Evolutionary conservation across 2,888 invertebrate species (phyloP).

Genomic region (Exephanes ischioxanthus): DNA sequence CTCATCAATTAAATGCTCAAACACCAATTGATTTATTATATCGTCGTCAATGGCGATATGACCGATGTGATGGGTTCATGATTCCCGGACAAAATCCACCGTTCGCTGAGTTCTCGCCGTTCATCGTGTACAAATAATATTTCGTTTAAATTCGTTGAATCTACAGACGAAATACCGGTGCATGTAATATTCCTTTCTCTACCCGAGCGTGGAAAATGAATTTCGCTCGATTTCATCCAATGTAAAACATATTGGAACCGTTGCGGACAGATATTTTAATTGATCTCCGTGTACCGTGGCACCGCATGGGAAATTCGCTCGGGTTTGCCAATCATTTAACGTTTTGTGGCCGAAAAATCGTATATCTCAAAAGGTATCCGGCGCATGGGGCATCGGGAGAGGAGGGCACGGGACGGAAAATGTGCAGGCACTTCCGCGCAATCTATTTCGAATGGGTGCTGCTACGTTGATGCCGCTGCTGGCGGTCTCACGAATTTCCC

Average conservation of each 20-base stretch:
- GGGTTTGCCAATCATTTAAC: slow-evolving; percentile 51
- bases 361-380: not conserved
- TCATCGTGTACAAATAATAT: not conserved
- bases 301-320: not conserved
- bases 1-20: slow-evolving; percentile 62
- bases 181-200: not conserved
- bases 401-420: slow-evolving; percentile 19
- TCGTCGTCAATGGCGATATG: not conserved
- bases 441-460: slow-evolving; percentile 61
- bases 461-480: slow-evolving; percentile 2
- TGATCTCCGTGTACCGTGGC: not conserved
- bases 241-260: not conserved
- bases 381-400: not conserved
- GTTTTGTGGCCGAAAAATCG: slow-evolving; percentile 58
- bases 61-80: slow-evolving; percentile 1
- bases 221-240: not conserved
- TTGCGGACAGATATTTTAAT: slow-evolving; percentile 17
- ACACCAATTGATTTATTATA: slow-evolving; percentile 42
- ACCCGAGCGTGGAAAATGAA: not conserved
- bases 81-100: not conserved
- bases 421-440: slow-evolving; percentile 56
- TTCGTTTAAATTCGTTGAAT: not conserved
- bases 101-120: not conserved
- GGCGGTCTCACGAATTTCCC: slow-evolving; percentile 53
- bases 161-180: too few species aligned